Evolutionary conservation across 2,797 vertebrate genomes (phyloP).

Genomic region (Lophotriccus pileatus): DNA sequence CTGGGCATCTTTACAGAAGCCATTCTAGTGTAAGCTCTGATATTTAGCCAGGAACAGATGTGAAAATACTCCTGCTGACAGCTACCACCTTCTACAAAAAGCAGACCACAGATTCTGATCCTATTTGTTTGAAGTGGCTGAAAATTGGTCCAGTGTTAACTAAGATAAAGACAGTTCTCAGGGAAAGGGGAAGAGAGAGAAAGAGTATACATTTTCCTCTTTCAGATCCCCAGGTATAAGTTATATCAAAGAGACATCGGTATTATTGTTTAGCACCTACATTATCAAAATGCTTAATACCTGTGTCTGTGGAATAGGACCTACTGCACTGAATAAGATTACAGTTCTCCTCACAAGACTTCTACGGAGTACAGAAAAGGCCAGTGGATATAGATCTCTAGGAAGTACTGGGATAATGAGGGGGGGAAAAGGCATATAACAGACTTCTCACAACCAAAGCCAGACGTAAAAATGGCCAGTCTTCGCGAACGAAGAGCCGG

Average conservation of each 20-base stretch:
- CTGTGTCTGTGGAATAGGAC: not conserved
- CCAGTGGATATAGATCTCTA: not conserved
- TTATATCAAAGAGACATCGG: not conserved
- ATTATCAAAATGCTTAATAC: not conserved
- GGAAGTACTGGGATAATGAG: not conserved
- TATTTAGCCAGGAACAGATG: not conserved
- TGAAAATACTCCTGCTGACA: not conserved
- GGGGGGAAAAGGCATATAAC: not conserved
- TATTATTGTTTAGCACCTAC: not conserved
- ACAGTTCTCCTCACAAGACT: not conserved
- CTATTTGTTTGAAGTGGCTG: not conserved
- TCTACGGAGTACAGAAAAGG: not conserved
- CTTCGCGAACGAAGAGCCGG: no score
- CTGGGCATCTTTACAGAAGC: not conserved
- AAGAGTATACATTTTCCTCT: not conserved
- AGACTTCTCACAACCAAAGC: not conserved
- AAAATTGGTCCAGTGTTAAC: not conserved
- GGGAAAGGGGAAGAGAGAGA: not conserved
- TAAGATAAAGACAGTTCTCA: not conserved
- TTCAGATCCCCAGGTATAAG: not conserved
- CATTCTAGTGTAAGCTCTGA: not conserved
- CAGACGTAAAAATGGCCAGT: no score
- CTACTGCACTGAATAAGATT: not conserved
- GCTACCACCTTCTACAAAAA: not conserved
- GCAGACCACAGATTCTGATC: not conserved